These are phyloP conservation scores for Alosa sapidissima DNA, from an alignment of 2,797 vertebrate genomes.

Conservation along the genomic window DNA sequence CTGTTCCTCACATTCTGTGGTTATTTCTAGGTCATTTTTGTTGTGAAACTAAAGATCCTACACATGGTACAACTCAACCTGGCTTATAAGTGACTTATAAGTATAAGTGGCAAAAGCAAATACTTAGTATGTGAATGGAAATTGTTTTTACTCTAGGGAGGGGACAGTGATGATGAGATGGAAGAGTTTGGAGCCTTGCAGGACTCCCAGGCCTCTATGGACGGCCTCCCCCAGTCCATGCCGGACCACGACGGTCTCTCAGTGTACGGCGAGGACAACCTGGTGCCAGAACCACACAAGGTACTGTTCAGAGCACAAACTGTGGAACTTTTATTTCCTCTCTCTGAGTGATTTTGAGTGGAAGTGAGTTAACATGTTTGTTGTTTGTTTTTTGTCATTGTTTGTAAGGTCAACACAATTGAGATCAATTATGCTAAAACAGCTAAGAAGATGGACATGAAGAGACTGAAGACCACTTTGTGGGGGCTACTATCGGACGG, in stretches of 20 bases:
- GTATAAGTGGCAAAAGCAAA: not conserved
- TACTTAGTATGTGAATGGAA: not conserved
- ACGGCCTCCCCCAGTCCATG: constrained; percentile 31
- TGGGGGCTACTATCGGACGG: constrained; percentile 81
- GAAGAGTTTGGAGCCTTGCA: constrained; percentile 64
- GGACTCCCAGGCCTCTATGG: constrained; percentile 58
- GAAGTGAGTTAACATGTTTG: not conserved
- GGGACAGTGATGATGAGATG: constrained; percentile 79
- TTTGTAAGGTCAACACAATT: constrained; percentile 83
- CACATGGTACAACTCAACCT: no score
- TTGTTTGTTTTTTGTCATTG: not conserved
- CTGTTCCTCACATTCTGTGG: no score
- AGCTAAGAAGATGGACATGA: constrained; percentile 97
- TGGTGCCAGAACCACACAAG: constrained; percentile 88
- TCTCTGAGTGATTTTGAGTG: not conserved
- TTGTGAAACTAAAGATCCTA: not conserved
- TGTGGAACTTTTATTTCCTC: not conserved
- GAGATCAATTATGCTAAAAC: constrained; percentile 88
- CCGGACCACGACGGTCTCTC: constrained; percentile 60
- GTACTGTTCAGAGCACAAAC: constrained; percentile 60
- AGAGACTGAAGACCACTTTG: constrained; percentile 86
- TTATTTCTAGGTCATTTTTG: no score
- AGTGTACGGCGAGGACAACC: constrained; percentile 78
- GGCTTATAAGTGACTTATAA: no score
- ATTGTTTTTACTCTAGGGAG: constrained; percentile 63